Conservation (phyloP, 1,140 invertebrate genomes). For the Pogonognathellus flavescens region DNA sequence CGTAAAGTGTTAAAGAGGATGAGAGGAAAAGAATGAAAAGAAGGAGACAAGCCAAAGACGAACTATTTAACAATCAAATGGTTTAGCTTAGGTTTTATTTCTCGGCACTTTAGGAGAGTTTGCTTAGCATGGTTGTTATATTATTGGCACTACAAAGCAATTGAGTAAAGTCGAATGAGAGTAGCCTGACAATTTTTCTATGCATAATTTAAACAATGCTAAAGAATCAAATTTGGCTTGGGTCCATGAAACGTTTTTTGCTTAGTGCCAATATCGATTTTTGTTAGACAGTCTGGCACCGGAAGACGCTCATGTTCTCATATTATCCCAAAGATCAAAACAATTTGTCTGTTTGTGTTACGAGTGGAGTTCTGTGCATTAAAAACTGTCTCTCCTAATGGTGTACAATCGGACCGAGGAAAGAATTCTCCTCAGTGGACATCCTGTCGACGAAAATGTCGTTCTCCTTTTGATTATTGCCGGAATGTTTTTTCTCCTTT, state of each 20-base stretch:
- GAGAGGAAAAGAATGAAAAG: conserved; percentile 25
- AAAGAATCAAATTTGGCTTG: conserved; percentile 46
- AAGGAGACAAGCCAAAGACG: neutral
- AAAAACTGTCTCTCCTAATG: conserved; percentile 37
- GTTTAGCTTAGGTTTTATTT: conserved; percentile 7
- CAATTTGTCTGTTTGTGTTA: conserved; percentile 40
- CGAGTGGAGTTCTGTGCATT: neutral
- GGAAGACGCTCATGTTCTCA: conserved; percentile 45
- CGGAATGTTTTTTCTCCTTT: conserved; percentile 56
- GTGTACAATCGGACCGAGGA: conserved; percentile 13
- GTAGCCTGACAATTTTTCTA: conserved; percentile 36
- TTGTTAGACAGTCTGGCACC: conserved; percentile 43
- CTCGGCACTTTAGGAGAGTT: neutral
- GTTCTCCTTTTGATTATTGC: conserved; percentile 54
- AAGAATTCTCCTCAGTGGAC: conserved; percentile 17
- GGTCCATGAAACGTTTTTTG: conserved; percentile 44
- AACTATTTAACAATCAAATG: conserved; percentile 38
- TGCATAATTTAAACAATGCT: conserved; percentile 49
- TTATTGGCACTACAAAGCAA: conserved; percentile 10
- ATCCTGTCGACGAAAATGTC: conserved; percentile 58
- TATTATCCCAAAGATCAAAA: conserved; percentile 45
- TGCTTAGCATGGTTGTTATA: neutral
- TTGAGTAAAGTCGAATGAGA: neutral
- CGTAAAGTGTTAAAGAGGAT: conserved; percentile 3
- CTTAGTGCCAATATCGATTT: conserved; percentile 33